A percentile compares a stretch with the other conserved stretches of the same genome.
Conservation (phyloP, 2,888 invertebrate genomes). For the Scaeva pyrastri region DNA sequence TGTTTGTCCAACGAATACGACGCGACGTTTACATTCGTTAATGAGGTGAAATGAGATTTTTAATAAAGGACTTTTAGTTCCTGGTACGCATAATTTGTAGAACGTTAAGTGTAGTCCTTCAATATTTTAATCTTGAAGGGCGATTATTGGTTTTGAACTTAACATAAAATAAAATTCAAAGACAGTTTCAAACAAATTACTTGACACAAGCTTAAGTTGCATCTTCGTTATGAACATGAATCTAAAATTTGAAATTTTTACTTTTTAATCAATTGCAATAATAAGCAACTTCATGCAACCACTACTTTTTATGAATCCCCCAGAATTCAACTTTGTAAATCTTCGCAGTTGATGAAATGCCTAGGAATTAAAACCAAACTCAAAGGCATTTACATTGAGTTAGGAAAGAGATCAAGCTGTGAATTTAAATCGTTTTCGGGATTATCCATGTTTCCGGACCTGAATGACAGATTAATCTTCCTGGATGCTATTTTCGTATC, state of each 20-base stretch:
- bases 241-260: too few species aligned
- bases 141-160: background rate
- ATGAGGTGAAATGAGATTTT: slow-evolving; percentile 40
- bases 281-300: background rate
- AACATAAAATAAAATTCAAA: too few species aligned
- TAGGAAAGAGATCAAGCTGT: slow-evolving; percentile 66
- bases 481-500: slow-evolving; percentile 21
- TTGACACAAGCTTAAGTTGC: too few species aligned
- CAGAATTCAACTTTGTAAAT: background rate
- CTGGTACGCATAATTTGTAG: background rate
- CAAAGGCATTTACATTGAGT: slow-evolving; percentile 39
- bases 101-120: background rate
- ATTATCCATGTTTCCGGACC: slow-evolving; percentile 63
- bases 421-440: slow-evolving; percentile 72
- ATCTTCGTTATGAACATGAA: too few species aligned
- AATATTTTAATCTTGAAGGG: background rate
- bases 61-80: slow-evolving; percentile 9
- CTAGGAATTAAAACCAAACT: slow-evolving; percentile 41
- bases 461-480: slow-evolving; percentile 47
- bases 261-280: background rate
- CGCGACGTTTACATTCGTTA: background rate
- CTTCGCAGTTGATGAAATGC: slow-evolving; percentile 1
- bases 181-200: too few species aligned
- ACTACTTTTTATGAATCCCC: background rate
- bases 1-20: too few species aligned